A percentile compares a stretch with the other conserved stretches of the same genome.
Conservation (phyloP, 2,113 vertebrate species). For the Alectura lathami region DNA sequence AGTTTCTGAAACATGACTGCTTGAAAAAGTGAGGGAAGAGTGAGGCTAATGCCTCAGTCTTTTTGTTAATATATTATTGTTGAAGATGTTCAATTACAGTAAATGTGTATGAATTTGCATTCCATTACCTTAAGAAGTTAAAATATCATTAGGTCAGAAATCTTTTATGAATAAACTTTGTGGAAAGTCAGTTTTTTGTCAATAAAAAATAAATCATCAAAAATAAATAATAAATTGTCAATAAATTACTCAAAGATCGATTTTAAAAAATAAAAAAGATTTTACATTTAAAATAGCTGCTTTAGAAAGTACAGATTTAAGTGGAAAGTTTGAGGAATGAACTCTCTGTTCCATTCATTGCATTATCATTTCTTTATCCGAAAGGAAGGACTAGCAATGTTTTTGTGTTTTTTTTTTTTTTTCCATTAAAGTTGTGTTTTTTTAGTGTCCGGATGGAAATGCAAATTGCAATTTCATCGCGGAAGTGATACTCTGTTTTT, state of each 20-base stretch:
- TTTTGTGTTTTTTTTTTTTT: background rate
- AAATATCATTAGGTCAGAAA: background rate
- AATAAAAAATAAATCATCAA: background rate
- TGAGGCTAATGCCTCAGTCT: background rate
- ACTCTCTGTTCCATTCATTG: background rate
- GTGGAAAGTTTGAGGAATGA: background rate
- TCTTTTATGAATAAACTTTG: background rate
- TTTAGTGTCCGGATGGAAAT: background rate
- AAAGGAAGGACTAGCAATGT: background rate
- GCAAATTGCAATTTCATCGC: background rate
- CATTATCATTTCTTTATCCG: background rate
- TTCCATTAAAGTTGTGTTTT: background rate
- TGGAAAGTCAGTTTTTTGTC: background rate
- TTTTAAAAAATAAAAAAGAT: background rate
- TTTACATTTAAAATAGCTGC: background rate
- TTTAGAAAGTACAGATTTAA: background rate
- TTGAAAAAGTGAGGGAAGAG: background rate
- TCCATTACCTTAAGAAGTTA: background rate
- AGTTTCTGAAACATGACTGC: background rate
- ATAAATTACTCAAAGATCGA: background rate
- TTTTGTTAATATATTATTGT: background rate
- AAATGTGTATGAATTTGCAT: background rate
- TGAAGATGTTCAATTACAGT: background rate
- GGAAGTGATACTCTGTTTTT: background rate
- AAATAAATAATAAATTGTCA: background rate